Evolutionary conservation across 2,797 vertebrate species (phyloP).

Genomic region (Sylvia borin): DNA sequence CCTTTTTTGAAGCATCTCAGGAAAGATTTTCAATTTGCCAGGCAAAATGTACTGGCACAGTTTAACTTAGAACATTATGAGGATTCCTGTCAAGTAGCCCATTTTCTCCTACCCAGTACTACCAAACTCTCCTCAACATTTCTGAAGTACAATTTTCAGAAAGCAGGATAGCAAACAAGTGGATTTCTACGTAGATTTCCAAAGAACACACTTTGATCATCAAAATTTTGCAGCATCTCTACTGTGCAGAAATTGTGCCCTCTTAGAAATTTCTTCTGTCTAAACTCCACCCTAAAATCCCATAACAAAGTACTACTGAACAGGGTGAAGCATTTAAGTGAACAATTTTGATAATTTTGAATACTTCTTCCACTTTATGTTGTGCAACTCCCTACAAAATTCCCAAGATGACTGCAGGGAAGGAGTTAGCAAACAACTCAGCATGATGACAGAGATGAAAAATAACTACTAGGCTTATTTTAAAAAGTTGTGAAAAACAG

Average conservation of each 20-base stretch:
- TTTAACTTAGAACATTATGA: neutral
- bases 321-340: neutral
- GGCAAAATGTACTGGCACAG: neutral
- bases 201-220: neutral
- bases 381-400: neutral
- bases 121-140: neutral
- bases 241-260: neutral
- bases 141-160: neutral
- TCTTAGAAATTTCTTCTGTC: neutral
- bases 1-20: neutral
- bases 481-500: neutral
- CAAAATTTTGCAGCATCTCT: neutral
- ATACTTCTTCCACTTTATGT: neutral
- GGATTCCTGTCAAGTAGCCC: neutral
- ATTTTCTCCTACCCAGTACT: neutral
- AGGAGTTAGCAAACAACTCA: neutral
- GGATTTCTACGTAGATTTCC: neutral
- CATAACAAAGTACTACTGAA: neutral
- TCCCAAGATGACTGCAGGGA: neutral
- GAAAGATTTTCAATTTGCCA: neutral
- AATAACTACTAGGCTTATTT: neutral
- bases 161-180: neutral
- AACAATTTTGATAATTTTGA: neutral
- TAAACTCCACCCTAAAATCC: neutral
- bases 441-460: neutral